phyloP scores from a whole-genome alignment of 2,888 invertebrate genomes.

The Lordiphosa andalusiaca region DNA sequence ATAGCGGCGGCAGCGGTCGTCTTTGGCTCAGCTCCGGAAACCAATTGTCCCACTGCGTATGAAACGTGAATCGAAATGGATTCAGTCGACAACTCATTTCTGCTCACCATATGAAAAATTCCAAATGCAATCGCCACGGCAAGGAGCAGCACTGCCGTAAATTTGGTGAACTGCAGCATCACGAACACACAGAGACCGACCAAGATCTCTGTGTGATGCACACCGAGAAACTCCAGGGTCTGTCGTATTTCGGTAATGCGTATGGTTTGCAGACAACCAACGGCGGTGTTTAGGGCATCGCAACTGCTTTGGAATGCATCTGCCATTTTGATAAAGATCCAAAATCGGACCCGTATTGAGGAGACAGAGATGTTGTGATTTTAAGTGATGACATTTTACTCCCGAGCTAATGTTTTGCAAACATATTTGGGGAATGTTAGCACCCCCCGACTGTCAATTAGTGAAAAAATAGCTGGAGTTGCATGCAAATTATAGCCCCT shows the following conservation, averaged over 20 bases:
- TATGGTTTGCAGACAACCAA: constrained; percentile 29
- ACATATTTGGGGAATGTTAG: too few species aligned
- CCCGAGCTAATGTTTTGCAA: not conserved
- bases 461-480: too few species aligned
- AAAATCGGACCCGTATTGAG: constrained; percentile 6
- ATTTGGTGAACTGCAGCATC: constrained; percentile 58
- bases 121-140: constrained; percentile 44
- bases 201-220: constrained; percentile 41
- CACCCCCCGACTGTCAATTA: too few species aligned
- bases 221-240: constrained; percentile 50
- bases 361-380: constrained; percentile 20
- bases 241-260: constrained; percentile 46
- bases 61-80: not conserved
- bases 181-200: constrained; percentile 39
- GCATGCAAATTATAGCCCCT: too few species aligned
- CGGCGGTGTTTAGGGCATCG: constrained; percentile 5
- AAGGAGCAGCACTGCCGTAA: constrained; percentile 43
- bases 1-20: not conserved
- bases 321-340: constrained; percentile 38
- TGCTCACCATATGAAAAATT: constrained; percentile 59
- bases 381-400: constrained; percentile 15
- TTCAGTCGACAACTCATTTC: not conserved
- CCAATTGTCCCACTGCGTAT: constrained; percentile 42
- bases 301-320: not conserved
- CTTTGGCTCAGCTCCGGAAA: constrained; percentile 4